Evolutionary conservation across 2,113 vertebrate species (phyloP).

Genomic region (Tenrec ecaudatus): DNA sequence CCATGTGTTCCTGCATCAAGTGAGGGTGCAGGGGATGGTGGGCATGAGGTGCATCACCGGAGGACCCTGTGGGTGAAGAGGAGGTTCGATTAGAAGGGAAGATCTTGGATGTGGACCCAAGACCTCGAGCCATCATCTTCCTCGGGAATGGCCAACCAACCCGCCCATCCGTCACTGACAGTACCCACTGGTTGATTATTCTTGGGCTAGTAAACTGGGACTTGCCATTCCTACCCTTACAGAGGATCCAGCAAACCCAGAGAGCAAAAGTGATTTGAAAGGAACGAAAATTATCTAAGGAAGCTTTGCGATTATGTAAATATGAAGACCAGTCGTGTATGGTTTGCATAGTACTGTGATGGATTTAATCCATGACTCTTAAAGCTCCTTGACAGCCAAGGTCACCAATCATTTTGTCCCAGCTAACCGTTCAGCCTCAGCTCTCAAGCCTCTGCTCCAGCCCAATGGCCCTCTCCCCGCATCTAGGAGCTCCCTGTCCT

Average conservation of each 20-base stretch:
- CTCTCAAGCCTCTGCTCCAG: neutral
- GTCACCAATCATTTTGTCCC: neutral
- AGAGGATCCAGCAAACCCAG: neutral
- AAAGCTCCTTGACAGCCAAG: neutral
- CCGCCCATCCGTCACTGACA: neutral
- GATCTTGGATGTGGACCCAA: neutral
- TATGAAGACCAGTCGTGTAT: neutral
- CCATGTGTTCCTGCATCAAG: conserved; percentile 97
- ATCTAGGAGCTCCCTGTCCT: neutral
- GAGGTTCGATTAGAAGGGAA: neutral
- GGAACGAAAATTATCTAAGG: neutral
- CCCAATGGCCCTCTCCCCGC: neutral
- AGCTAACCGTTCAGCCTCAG: neutral
- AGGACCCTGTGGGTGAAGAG: conserved; percentile 89
- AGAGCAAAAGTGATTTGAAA: conserved; percentile 21
- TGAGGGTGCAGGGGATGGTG: conserved; percentile 98
- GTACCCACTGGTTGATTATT: neutral
- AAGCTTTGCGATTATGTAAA: neutral
- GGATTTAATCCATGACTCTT: neutral
- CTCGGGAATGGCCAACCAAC: neutral
- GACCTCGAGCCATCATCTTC: neutral
- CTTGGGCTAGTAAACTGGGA: neutral
- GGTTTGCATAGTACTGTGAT: neutral
- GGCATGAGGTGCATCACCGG: conserved; percentile 94
- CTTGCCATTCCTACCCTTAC: too few species aligned